These are phyloP conservation scores for Teleogryllus occipitalis DNA, from an alignment of 1,140 invertebrate species.

Conservation along the genomic window DNA sequence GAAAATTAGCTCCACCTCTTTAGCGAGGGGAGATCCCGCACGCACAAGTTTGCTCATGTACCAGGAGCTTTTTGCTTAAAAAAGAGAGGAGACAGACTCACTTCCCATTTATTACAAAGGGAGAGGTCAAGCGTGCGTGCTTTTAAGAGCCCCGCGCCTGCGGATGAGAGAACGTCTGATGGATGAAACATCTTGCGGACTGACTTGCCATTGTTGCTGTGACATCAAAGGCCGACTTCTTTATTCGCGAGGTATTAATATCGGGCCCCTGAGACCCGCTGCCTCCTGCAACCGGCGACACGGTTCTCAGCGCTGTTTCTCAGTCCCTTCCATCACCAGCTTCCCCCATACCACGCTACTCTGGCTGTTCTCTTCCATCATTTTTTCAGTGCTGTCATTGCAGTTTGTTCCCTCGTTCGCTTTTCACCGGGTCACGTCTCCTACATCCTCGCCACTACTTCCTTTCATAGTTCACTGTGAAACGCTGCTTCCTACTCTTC, in stretches of 20 bases:
- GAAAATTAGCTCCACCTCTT: not conserved
- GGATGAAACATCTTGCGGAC: not conserved
- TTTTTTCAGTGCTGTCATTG: too few relatives aligned
- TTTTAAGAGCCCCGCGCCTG: not conserved
- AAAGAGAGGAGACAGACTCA: not conserved
- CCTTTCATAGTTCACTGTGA: too few relatives aligned
- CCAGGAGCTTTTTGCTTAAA: too few relatives aligned
- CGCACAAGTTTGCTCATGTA: not conserved
- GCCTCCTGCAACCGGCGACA: too few relatives aligned
- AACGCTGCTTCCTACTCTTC: too few relatives aligned
- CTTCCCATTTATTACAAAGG: not conserved
- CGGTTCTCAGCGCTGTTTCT: too few relatives aligned
- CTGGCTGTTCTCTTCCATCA: too few relatives aligned
- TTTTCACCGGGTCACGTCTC: too few relatives aligned
- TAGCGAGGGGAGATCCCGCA: not conserved
- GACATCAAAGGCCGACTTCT: not conserved
- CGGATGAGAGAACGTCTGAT: not conserved
- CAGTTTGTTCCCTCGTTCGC: too few relatives aligned
- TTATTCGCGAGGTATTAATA: conserved; percentile 5
- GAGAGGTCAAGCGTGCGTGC: not conserved
- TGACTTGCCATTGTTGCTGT: not conserved
- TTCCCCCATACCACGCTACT: too few relatives aligned
- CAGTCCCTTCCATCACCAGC: too few relatives aligned
- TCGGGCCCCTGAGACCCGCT: not conserved
- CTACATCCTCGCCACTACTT: too few relatives aligned